Percentiles rank a stretch among this genome's conserved stretches.
Evolutionary conservation across 2,797 vertebrate genomes (phyloP).

Genomic region (Petrocephalus sullivani): DNA sequence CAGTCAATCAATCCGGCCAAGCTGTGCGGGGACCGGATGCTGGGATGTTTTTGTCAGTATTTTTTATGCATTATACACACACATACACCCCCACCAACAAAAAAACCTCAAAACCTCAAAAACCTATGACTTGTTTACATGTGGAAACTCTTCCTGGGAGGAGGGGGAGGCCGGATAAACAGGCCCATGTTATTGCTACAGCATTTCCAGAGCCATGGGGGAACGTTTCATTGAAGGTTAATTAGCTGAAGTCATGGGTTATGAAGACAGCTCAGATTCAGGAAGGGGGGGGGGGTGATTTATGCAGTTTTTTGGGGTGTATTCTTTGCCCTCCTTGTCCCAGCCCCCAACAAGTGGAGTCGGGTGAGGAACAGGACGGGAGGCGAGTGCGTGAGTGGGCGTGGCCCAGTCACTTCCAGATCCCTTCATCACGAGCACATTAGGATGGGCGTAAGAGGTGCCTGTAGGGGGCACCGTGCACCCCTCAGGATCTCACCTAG

Average conservation of each 20-base stretch:
- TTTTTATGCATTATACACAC: not conserved
- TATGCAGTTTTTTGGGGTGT: not conserved
- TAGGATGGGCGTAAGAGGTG: not conserved
- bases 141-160: not conserved
- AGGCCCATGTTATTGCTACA: not conserved
- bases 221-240: not conserved
- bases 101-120: not conserved
- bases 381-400: not conserved
- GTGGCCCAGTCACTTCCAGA: not conserved
- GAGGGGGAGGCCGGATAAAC: not conserved
- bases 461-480: not conserved
- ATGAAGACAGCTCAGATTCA: not conserved
- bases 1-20: not conserved
- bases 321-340: not conserved
- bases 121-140: not conserved
- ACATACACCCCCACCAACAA: not conserved
- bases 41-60: not conserved
- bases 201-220: no score
- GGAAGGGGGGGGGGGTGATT: not conserved
- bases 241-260: not conserved
- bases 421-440: not conserved
- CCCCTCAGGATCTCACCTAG: not conserved
- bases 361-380: not conserved
- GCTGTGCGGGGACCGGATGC: not conserved
- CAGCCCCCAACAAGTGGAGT: not conserved